phyloP scores from a whole-genome alignment of 2,113 vertebrate genomes.

The Sapayoa aenigma region DNA sequence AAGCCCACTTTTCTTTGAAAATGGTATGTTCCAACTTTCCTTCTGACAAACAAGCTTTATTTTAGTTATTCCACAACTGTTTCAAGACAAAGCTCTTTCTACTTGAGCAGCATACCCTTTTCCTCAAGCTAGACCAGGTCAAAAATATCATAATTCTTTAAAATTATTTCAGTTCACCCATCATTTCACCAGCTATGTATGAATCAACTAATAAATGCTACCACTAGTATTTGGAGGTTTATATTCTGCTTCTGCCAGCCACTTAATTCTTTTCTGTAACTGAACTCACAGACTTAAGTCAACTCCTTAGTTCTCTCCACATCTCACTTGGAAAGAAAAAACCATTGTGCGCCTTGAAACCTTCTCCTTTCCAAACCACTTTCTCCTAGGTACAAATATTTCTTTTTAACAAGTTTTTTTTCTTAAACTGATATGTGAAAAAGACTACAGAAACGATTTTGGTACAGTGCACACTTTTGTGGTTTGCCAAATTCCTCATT shows the following conservation, averaged over 20 bases:
- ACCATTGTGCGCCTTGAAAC: neutral
- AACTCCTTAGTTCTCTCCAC: neutral
- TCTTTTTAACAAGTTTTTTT: neutral
- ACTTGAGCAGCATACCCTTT: neutral
- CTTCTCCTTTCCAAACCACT: neutral
- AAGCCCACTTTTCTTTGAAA: neutral
- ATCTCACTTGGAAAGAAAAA: neutral
- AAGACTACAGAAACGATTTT: neutral
- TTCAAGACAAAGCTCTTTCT: neutral
- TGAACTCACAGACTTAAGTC: neutral
- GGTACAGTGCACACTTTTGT: neutral
- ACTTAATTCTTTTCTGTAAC: neutral
- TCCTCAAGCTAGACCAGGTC: neutral
- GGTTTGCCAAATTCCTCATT: neutral
- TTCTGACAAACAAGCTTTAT: neutral
- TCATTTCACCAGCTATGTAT: neutral
- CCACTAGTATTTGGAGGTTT: neutral
- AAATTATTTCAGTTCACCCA: neutral
- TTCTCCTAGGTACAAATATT: neutral
- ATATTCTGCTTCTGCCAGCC: neutral
- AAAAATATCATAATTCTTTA: neutral
- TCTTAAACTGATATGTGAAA: neutral
- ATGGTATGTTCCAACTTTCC: neutral
- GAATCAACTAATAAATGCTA: neutral
- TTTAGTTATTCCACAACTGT: neutral